phyloP scores from a whole-genome alignment of 2,888 invertebrate species.

The Clitarchus hookeri region DNA sequence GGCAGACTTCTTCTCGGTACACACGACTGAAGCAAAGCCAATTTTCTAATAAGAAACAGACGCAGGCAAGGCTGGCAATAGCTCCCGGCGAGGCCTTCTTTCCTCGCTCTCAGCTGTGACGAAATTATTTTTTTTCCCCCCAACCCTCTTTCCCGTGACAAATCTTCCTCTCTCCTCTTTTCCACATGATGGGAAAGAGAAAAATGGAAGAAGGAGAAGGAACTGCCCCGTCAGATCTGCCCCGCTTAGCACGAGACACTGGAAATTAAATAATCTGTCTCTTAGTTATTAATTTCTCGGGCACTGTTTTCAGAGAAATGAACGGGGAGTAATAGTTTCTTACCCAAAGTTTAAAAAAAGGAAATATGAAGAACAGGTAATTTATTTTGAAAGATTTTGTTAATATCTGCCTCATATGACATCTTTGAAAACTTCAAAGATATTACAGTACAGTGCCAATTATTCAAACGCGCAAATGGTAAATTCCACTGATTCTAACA shows the following conservation, averaged over 20 bases:
- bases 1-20: too few relatives aligned
- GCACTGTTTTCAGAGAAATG: background rate
- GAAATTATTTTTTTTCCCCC: background rate
- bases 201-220: background rate
- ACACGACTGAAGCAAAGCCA: too few relatives aligned
- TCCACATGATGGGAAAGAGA: background rate
- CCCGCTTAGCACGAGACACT: conserved; percentile 8
- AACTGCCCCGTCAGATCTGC: background rate
- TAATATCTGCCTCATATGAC: too few relatives aligned
- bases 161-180: conserved; percentile 4
- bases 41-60: background rate
- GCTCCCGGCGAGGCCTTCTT: background rate
- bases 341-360: too few relatives aligned
- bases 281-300: background rate
- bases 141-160: background rate
- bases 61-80: background rate
- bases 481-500: too few relatives aligned
- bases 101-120: background rate
- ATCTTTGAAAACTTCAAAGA: too few relatives aligned
- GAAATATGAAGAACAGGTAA: too few relatives aligned
- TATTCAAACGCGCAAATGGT: too few relatives aligned
- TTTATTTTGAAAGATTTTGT: too few relatives aligned
- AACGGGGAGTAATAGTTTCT: background rate
- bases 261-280: conserved; percentile 7
- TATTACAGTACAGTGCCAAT: too few relatives aligned